phyloP scores from a whole-genome alignment of 2,113 vertebrate genomes.

The Ictalurus furcatus region DNA sequence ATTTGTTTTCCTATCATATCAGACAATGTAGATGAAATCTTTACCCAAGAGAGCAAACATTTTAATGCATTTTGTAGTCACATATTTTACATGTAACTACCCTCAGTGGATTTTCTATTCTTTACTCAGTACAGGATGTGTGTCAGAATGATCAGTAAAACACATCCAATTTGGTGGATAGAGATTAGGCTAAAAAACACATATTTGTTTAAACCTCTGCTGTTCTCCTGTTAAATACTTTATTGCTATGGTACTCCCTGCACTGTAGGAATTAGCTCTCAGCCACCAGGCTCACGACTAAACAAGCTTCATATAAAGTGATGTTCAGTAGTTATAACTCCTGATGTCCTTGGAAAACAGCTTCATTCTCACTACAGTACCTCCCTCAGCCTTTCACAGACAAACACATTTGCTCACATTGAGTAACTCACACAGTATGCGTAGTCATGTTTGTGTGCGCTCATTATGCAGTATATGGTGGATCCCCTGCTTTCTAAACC shows the following conservation, averaged over 20 bases:
- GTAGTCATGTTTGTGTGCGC: too few species aligned
- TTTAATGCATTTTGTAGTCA: not conserved
- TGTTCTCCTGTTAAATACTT: not conserved
- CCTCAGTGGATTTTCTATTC: not conserved
- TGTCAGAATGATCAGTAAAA: not conserved
- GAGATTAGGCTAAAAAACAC: not conserved
- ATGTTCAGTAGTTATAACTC: not conserved
- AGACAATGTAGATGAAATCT: not conserved
- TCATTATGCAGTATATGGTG: not conserved
- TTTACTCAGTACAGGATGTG: not conserved
- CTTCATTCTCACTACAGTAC: not conserved
- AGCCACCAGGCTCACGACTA: not conserved
- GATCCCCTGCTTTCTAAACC: not conserved
- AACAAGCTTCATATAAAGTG: not conserved
- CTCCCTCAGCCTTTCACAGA: not conserved
- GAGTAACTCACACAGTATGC: not conserved
- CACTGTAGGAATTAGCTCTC: not conserved
- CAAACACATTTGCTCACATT: not conserved
- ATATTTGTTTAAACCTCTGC: not conserved
- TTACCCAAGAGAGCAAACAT: not conserved
- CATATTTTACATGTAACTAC: not conserved
- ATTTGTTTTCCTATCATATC: not conserved
- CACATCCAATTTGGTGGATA: not conserved
- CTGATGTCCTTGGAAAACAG: not conserved
- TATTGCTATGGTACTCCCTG: constrained; percentile 16